Base-by-base conservation (phyloP, 1,140 invertebrate genomes). In the Acromyrmex echinatior region DNA sequence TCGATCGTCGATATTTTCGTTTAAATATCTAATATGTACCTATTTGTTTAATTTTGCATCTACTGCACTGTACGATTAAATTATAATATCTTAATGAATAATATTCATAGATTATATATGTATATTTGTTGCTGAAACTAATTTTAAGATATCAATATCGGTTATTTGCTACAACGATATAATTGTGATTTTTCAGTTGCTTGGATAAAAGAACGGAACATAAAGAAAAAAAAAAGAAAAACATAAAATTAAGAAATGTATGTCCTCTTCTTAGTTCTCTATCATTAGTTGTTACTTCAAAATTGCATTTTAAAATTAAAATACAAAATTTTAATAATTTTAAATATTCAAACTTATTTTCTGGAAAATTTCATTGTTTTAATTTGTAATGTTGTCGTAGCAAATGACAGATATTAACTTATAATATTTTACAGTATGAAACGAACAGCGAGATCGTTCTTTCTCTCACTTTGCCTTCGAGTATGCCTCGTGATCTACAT, bases 401-500 rank as follows among this genome's bases (percentile, higher is more conserved):
- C 2, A 45, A 45, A 45, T 45, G 39, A 45, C 39, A 45, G 39
- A 45, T 45, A 45, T 10, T 45, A 66, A 18, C 9, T 66, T 39
- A 39, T 35, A 28, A 58, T 70, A 28, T 6, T 84, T 81, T 84
- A 14, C 56, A 84, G 68, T 25, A 84, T 84, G 80, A 84, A 62
- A 25, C 56, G 12, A 74, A 49, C 35, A 21, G 4, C 56, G 12
- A 4, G 70, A 49, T 74, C n/a, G 28, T 62, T n/a, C 10, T 16
- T 5, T 39, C 2, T 31, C 12, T 74, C 35, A 5, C 1, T 49
- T 74, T 5, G 45, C 5, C 66, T 51, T 25, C 81, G 49, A 76
- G 18, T 45, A 31, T 68, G n/a, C 2, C 49, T 77, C 10, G 39
- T 86, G 3, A 16, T 89, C 25, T 86, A 45, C n/a, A 18, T 60